Conservation (phyloP, 2,888 invertebrate species). For the Caenorhabditis wallacei region DNA sequence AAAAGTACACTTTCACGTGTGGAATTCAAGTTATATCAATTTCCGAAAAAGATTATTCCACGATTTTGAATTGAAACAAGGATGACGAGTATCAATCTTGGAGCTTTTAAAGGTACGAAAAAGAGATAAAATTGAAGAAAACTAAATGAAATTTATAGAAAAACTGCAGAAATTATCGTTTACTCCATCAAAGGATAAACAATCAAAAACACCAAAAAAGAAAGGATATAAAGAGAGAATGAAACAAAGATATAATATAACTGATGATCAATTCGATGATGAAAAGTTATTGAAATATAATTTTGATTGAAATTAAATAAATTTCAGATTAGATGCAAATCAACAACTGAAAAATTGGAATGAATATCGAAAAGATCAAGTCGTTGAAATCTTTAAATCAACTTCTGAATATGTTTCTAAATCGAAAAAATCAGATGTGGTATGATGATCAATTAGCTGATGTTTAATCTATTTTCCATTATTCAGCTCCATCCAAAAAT, state of each 20-base stretch:
- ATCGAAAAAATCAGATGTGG: slow-evolving; percentile 49
- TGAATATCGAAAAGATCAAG: slow-evolving; percentile 43
- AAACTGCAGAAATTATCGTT: slow-evolving; percentile 9
- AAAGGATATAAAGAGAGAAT: slow-evolving; percentile 40
- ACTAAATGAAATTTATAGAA: not conserved
- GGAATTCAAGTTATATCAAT: too few relatives aligned
- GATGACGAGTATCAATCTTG: not conserved
- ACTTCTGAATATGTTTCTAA: slow-evolving; percentile 51
- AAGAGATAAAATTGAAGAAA: not conserved
- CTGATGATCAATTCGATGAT: slow-evolving; percentile 20
- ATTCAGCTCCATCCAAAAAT: slow-evolving; percentile 40
- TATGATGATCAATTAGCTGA: not conserved
- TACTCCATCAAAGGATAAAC: slow-evolving; percentile 16
- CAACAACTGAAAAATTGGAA: slow-evolving; percentile 50
- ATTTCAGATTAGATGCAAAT: slow-evolving; percentile 33
- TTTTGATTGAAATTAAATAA: not conserved
- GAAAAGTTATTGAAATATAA: slow-evolving; percentile 29
- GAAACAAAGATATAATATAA: slow-evolving; percentile 39
- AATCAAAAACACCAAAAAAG: slow-evolving; percentile 7
- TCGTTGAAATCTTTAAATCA: slow-evolving; percentile 45
- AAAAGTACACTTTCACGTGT: too few relatives aligned
- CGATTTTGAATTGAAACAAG: not conserved
- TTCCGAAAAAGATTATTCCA: too few relatives aligned
- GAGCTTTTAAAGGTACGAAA: not conserved
- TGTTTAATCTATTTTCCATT: not conserved